phyloP scores from a whole-genome alignment of 2,113 vertebrate genomes.

The Solenodon paradoxus region DNA sequence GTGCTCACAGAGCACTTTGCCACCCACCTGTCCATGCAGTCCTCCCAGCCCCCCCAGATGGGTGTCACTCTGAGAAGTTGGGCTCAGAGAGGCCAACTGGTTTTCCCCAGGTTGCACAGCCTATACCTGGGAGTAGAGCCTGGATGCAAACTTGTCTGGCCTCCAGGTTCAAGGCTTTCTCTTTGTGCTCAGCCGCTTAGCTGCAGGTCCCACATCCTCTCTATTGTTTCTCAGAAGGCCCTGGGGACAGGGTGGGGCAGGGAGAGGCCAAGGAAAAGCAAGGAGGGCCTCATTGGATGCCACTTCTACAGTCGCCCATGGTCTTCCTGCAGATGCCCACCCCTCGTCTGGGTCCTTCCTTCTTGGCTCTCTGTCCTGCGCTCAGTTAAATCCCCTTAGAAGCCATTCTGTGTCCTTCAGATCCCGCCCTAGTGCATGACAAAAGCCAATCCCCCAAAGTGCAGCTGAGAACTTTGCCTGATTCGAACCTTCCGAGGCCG shows the following conservation, averaged over 20 bases:
- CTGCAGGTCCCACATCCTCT: neutral
- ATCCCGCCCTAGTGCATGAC: neutral
- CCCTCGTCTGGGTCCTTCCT: neutral
- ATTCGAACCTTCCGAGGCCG: neutral
- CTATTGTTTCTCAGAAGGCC: neutral
- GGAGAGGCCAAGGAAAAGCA: neutral
- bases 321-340: neutral
- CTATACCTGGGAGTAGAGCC: neutral
- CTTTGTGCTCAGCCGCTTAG: neutral
- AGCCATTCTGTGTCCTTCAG: neutral
- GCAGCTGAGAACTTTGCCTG: neutral
- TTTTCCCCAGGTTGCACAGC: neutral
- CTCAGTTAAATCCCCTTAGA: neutral
- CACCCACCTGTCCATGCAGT: too few relatives aligned
- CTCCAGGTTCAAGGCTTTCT: neutral
- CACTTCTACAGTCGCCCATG: neutral
- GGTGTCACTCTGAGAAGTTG: neutral
- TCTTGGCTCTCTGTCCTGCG: neutral
- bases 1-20: neutral
- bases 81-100: neutral
- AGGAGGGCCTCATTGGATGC: neutral
- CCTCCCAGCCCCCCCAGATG: neutral
- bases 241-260: neutral
- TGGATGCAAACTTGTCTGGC: accelerated
- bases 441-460: neutral